A percentile compares a stretch with the other conserved stretches of the same genome.
phyloP scores from a whole-genome alignment of 2,113 vertebrate species.

The Oxygymnocypris stewartii region DNA sequence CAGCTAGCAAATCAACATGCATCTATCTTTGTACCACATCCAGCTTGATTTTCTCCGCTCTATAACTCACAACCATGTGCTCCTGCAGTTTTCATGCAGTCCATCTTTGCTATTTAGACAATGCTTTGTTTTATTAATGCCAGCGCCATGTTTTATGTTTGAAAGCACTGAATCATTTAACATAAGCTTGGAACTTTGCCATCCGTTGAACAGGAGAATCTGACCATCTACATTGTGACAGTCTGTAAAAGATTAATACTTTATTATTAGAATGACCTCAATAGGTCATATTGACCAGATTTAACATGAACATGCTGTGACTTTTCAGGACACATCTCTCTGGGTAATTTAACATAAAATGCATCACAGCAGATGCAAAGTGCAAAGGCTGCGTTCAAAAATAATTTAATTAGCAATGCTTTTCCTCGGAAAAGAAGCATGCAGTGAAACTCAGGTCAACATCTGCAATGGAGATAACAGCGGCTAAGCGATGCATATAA shows the following conservation, averaged over 20 bases:
- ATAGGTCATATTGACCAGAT: neutral
- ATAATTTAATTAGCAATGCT: slow-evolving; percentile 45
- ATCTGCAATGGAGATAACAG: slow-evolving; percentile 45
- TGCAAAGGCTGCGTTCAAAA: slow-evolving; percentile 22
- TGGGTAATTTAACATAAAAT: slow-evolving; percentile 4
- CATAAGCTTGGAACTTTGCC: slow-evolving; percentile 12
- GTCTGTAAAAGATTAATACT: neutral
- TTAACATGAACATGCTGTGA: neutral
- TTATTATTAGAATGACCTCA: neutral
- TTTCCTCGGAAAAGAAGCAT: slow-evolving; percentile 32
- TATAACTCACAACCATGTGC: slow-evolving; percentile 14
- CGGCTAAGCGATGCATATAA: slow-evolving; percentile 52
- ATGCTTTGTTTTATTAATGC: slow-evolving; percentile 53
- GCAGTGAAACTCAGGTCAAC: slow-evolving; percentile 51
- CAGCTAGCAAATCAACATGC: slow-evolving; percentile 14
- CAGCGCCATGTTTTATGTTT: slow-evolving; percentile 41
- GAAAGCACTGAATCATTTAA: slow-evolving; percentile 58
- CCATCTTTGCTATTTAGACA: slow-evolving; percentile 54
- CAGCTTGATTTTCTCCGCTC: neutral
- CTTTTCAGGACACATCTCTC: neutral
- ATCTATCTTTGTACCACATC: neutral
- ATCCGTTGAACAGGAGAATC: slow-evolving; percentile 37
- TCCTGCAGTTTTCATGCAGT: slow-evolving; percentile 47
- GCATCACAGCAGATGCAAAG: slow-evolving; percentile 25
- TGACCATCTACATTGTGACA: slow-evolving; percentile 42